These are phyloP conservation scores for Synanthedon vespiformis DNA, from an alignment of 2,888 invertebrate species.

Conservation along the genomic window DNA sequence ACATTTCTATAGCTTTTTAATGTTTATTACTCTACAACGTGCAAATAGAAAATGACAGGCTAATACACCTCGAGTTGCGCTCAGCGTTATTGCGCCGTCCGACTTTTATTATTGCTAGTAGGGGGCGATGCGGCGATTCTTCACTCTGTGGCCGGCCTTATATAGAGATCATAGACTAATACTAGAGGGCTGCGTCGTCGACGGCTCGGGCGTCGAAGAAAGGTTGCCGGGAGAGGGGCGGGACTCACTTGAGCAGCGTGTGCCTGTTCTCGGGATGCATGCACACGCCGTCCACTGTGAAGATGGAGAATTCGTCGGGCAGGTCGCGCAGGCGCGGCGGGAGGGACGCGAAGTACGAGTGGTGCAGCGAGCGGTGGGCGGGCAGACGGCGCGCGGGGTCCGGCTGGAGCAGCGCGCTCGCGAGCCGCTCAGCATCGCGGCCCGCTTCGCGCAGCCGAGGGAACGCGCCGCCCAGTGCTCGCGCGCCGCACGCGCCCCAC, in stretches of 20 bases:
- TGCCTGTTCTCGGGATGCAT: conserved; percentile 83
- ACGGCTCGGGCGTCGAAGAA: too few species aligned
- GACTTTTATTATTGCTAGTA: too few species aligned
- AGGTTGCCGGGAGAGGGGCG: too few species aligned
- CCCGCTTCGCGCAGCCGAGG: conserved; percentile 91
- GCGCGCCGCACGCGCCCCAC: conserved; percentile 77
- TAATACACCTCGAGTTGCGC: too few species aligned
- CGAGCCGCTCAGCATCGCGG: conserved; percentile 88
- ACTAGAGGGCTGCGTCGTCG: not conserved
- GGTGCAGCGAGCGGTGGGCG: conserved; percentile 87
- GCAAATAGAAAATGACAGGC: too few species aligned
- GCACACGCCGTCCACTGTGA: conserved; percentile 92
- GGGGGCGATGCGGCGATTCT: too few species aligned
- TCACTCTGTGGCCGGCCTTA: too few species aligned
- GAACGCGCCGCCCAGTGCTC: conserved; percentile 87
- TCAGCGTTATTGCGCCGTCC: too few species aligned
- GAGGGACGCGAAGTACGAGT: conserved; percentile 91
- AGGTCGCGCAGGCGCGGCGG: conserved; percentile 91
- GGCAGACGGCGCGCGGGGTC: conserved; percentile 89
- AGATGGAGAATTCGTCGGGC: conserved; percentile 95
- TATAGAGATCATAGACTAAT: not conserved
- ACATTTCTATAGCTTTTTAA: too few species aligned
- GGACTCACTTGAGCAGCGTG: conserved; percentile 59
- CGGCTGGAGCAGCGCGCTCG: conserved; percentile 84
- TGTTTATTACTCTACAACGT: too few species aligned